Evolutionary conservation across 1,140 invertebrate genomes (phyloP), one percentile per base, ranked within the genome.

Genomic region (Neodiprion pinetum): DNA sequence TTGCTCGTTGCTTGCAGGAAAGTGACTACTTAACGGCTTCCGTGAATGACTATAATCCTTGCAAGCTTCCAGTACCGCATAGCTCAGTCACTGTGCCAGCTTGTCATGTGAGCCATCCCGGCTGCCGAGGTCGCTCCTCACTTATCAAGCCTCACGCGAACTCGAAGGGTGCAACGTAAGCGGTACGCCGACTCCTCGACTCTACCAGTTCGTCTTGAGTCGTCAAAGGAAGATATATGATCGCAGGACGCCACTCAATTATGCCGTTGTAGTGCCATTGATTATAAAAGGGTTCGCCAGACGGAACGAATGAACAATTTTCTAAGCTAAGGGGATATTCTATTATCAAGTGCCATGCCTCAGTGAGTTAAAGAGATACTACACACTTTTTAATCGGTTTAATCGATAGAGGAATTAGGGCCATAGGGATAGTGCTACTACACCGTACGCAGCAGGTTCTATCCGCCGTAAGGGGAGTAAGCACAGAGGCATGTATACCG

Each of bases 21-120:
- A 40, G 61, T 14, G 40, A 69, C 67, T 69, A 47, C 67, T 69
- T 69, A 69, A 69, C 67, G 67, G 67, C 40, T 69, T 21, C 21
- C 67, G 67, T 69, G 67, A 69, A 69, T 21, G 67, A 69, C 67
- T 21, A 69, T 69, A 69, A 69, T 69, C 67, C 67, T 21, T 21
- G 40, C 10, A 69, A 23, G 67, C 67, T 21, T 69, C 21, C 40
- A 69, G 21, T 11, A 7, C 67, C 21, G 67, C 67, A 47, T 69
- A 11, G 67, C 40, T 69, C 67, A 47, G 21, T 21, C 67, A 9
- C 14, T 21, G 67, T 69, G 67, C 21, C 40, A 21, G 12, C 23
- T 23, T 47, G 67, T 69, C 67, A 69, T 47, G 67, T 1, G 40
- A 69, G 17, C 67, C 12, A 23, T 12, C 67, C 67, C 40, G 12